Base-by-base conservation (phyloP, 2,888 invertebrate species). In the Chrysolina americana region DNA sequence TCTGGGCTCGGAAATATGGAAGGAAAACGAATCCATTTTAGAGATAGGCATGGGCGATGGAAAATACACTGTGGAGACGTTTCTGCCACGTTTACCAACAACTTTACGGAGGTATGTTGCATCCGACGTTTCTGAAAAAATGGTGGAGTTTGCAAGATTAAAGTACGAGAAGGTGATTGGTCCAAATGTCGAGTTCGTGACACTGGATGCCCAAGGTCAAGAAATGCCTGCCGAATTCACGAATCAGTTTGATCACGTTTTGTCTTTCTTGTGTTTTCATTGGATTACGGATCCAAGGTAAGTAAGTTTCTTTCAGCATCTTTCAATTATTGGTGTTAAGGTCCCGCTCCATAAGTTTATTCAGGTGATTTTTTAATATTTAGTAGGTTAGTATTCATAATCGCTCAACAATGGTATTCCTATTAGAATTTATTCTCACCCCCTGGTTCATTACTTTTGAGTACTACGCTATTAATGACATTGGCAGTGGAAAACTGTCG, bases 21-120 rank as follows among this genome's bases (percentile, higher is more conserved):
- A 75, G n/a, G 88, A 88, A 65, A 89, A 88, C 0, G 90, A 90
- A 68, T 86, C 87, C n/a, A 86, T 93, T 50, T 82, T 93, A 72
- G 95, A 95, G 82, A 90, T 95, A 56, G 95, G 95, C 0, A 94
- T 93, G 76, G 95, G 94, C 0, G 92, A 93, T 50, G 94, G 94
- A 0, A 91, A 92, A 81, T 92, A 94, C 9, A 91, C 93, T 0
- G 89, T 47, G 28, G 36, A 59, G 19, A 41, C 23, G 0, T 62
- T 76, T 8, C 41, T 73, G 6, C 66, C 70, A 17, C 19, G 48
- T n/a, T 59, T 76, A 36, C 76, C 73, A 4, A n/a, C 53, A 13
- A 41, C 73, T 21, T 50, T 70, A 11, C 44, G 70, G 41, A 65
- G 65, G 36, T 73, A 50, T 36, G 53, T 76, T 23, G 76, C 56